Evolutionary conservation across 1,140 invertebrate genomes (phyloP), one percentile per base, ranked within the genome.

Genomic region (Lucilia sericata): DNA sequence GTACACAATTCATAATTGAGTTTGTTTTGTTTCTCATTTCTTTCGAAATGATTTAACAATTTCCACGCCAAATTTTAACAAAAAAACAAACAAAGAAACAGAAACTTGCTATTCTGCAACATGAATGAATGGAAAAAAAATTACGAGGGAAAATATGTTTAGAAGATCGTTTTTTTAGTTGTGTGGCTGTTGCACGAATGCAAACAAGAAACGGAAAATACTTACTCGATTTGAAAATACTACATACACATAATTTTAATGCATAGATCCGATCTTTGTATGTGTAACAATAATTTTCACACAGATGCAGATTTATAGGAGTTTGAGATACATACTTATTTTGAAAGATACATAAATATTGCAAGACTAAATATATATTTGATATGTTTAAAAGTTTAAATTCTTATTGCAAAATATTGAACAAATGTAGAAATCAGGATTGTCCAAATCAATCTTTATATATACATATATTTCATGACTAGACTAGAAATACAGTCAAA

Each of bases 11-110:
- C 34, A 76, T 76, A 76, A 76, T 76, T 76, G 74, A 76, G 74
- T 76, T 76, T 76, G 80, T 55, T 82, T 80, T 30, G 10, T 42
- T 42, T 42, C 42, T 42, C 25, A 30, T 30, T 42, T 76, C 14
- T 81, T 81, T 55, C 80, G 19, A 82, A 82, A 82, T 82, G 80
- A 82, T 51, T 82, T 36, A 82, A 82, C 80, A 65, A 49, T 51
- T 82, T 82, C 74, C 74, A 76, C 74, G 34, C 34, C 74, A 76
- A 76, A 74, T 30, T 42, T 21, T 30, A 10, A 21, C 9, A 74
- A 74, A 74, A 30, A 76, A 76, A 76, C 34, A 36, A 74, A 21
- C 25, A 14, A 30, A 55, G 51, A 55, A 55, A 75, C 19, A 75
- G 21, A 75, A 75, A 34, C 65, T 8, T 74, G 9, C 74, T 30